phyloP scores from a whole-genome alignment of 2,113 vertebrate species.

The Lipophrys pholis region DNA sequence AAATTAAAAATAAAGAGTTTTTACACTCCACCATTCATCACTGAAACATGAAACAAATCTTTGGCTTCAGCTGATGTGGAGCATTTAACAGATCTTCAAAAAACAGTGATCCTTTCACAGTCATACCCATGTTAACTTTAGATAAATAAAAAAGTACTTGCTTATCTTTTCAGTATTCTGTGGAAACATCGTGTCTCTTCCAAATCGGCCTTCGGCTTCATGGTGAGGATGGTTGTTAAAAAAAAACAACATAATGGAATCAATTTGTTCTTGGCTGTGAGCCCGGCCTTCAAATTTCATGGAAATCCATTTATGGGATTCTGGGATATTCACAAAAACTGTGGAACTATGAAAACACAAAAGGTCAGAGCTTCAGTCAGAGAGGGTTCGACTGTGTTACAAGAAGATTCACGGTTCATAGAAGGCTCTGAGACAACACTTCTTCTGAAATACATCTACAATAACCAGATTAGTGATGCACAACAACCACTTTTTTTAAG shows the following conservation, averaged over 20 bases:
- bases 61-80: neutral
- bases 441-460: too few relatives aligned
- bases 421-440: neutral
- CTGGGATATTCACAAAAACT: conserved; percentile 1
- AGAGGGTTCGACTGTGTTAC: neutral
- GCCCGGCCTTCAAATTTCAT: conserved; percentile 2
- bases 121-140: neutral
- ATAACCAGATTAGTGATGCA: too few relatives aligned
- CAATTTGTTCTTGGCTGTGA: conserved; percentile 25
- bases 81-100: neutral
- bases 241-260: conserved; percentile 21
- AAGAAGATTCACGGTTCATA: neutral
- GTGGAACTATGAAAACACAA: neutral
- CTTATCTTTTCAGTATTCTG: neutral
- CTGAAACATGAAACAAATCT: neutral
- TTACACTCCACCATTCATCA: too few relatives aligned
- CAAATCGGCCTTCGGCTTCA: neutral
- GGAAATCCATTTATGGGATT: conserved; percentile 30
- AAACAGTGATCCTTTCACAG: neutral
- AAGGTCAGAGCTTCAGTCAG: neutral
- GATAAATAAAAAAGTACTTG: neutral
- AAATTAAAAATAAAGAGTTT: too few relatives aligned
- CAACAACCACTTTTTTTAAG: too few relatives aligned
- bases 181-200: neutral
- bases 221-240: neutral